These are phyloP conservation scores for Tenrec ecaudatus DNA, from an alignment of 2,113 vertebrate species.

Conservation along the genomic window DNA sequence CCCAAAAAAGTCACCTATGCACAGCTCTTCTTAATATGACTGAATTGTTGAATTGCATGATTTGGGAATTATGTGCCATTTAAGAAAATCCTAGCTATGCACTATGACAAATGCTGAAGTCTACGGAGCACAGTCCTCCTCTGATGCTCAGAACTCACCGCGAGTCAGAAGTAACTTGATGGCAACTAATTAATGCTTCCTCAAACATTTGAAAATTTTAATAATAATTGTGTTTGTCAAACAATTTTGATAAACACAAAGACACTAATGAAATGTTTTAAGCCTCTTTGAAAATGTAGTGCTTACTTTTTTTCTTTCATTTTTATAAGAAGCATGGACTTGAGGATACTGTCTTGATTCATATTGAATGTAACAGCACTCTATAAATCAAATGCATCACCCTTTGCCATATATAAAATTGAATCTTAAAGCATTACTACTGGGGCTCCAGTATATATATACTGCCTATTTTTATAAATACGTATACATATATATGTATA, in stretches of 20 bases:
- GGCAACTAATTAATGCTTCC: not conserved
- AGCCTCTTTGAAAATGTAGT: constrained; percentile 3
- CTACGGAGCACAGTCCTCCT: not conserved
- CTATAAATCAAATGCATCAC: not conserved
- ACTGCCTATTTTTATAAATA: no score
- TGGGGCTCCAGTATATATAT: no score
- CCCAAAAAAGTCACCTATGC: not conserved
- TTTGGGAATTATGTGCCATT: no score
- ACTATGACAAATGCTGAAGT: not conserved
- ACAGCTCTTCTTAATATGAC: no score
- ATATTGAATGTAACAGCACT: not conserved
- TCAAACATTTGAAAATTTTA: not conserved
- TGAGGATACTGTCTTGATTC: not conserved
- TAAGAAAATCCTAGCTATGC: not conserved
- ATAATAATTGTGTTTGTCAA: not conserved
- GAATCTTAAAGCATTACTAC: no score
- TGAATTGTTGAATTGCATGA: no score
- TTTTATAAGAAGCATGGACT: not conserved
- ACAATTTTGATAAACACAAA: not conserved
- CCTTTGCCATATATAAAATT: not conserved
- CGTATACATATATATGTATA: no score
- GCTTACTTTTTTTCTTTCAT: not conserved
- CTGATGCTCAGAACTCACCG: not conserved
- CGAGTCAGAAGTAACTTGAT: no score
- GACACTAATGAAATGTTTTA: not conserved